phyloP scores from a whole-genome alignment of 2,797 vertebrate genomes.

The Prionace glauca region DNA sequence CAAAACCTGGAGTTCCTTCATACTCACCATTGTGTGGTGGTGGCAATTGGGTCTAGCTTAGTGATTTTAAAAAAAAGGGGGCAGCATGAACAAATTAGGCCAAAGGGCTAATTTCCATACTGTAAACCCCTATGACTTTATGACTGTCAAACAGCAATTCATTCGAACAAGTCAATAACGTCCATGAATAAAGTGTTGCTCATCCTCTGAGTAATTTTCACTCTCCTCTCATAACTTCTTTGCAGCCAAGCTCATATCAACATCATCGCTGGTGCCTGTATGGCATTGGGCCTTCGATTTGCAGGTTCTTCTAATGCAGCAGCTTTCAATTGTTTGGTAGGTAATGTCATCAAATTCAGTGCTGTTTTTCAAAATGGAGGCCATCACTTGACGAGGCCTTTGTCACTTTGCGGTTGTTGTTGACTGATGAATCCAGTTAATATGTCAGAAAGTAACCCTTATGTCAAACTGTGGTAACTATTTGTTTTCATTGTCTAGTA shows the following conservation, averaged over 20 bases:
- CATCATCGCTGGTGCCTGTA: constrained; percentile 89
- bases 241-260: constrained; percentile 91
- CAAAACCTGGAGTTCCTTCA: neutral
- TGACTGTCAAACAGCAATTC: neutral
- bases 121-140: no score
- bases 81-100: no score
- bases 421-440: neutral
- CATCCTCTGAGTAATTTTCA: neutral
- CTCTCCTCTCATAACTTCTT: constrained; percentile 30
- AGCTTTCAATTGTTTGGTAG: constrained; percentile 90
- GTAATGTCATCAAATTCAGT: constrained; percentile 39
- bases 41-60: no score
- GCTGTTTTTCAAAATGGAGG: constrained; percentile 39
- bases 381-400: constrained; percentile 41
- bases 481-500: constrained; percentile 55
- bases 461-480: neutral
- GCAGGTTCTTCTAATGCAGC: constrained; percentile 91
- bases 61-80: no score
- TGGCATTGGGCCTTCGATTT: constrained; percentile 90
- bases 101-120: no score
- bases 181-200: neutral
- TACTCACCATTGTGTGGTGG: neutral
- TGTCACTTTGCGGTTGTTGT: neutral
- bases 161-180: neutral
- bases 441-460: neutral